Evolutionary conservation across 2,797 vertebrate genomes (phyloP).

Genomic region (Acanthurus leucopareius): DNA sequence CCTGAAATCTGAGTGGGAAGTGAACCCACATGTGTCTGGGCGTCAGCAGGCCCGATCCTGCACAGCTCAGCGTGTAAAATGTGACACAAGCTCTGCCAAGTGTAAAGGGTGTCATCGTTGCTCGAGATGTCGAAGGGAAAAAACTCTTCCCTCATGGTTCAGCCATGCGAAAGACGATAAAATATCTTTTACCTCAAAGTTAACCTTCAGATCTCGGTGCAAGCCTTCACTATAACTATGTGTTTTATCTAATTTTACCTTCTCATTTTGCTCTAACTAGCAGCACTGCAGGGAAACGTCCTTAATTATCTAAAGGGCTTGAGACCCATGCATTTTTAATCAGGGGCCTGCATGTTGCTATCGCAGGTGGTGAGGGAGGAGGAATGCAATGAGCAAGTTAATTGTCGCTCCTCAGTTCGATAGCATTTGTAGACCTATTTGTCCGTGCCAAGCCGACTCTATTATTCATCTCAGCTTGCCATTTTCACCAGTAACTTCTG

Average conservation of each 20-base stretch:
- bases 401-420: conserved; percentile 53
- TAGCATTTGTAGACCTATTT: conserved; percentile 48
- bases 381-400: conserved; percentile 46
- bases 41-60: conserved; percentile 43
- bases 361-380: conserved; percentile 67
- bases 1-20: conserved; percentile 24
- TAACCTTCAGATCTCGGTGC: background rate
- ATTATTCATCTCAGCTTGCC: conserved; percentile 45
- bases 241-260: conserved; percentile 13
- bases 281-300: conserved; percentile 47
- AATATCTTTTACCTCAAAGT: background rate
- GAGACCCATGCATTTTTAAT: conserved; percentile 70
- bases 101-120: conserved; percentile 1
- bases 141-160: background rate
- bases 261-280: conserved; percentile 11
- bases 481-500: background rate
- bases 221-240: background rate
- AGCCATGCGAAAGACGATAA: background rate
- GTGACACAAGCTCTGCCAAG: conserved; percentile 13
- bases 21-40: conserved; percentile 23
- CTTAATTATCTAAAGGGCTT: conserved; percentile 64
- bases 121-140: background rate
- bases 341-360: conserved; percentile 41
- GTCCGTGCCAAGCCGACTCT: conserved; percentile 17
- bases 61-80: conserved; percentile 9